phyloP scores from a whole-genome alignment of 2,888 invertebrate species.

The Drosophila quinaria region DNA sequence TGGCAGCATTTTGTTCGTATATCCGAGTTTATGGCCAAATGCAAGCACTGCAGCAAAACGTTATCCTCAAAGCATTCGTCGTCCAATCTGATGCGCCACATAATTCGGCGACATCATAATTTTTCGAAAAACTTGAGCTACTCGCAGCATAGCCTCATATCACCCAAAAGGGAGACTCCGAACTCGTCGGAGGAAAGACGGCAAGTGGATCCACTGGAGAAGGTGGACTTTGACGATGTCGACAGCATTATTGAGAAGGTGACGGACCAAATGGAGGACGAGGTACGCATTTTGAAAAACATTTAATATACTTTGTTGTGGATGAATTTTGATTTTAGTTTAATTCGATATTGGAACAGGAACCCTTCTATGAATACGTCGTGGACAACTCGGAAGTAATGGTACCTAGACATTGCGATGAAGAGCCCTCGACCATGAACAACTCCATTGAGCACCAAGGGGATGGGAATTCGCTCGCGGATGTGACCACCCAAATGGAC shows the following conservation, averaged over 20 bases:
- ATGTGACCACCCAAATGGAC: slow-evolving; percentile 66
- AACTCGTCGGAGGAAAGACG: slow-evolving; percentile 33
- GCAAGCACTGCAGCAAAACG: slow-evolving; percentile 72
- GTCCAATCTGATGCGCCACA: slow-evolving; percentile 73
- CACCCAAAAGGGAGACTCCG: slow-evolving; percentile 60
- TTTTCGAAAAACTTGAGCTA: slow-evolving; percentile 68
- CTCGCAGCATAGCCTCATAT: slow-evolving; percentile 66
- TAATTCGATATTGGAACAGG: slow-evolving; percentile 53
- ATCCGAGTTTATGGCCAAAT: slow-evolving; percentile 72
- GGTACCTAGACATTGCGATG: slow-evolving; percentile 50
- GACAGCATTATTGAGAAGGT: slow-evolving; percentile 73
- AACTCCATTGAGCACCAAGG: slow-evolving; percentile 40
- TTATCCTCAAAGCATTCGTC: slow-evolving; percentile 73
- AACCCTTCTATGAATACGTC: slow-evolving; percentile 71
- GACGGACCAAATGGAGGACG: slow-evolving; percentile 67
- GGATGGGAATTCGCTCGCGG: slow-evolving; percentile 55
- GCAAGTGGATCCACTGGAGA: slow-evolving; percentile 66
- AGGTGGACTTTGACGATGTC: slow-evolving; percentile 74
- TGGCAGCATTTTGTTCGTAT: slow-evolving; percentile 73
- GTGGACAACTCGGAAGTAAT: slow-evolving; percentile 66
- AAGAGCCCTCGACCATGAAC: slow-evolving; percentile 48
- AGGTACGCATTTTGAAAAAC: slow-evolving; percentile 40
- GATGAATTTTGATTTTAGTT: slow-evolving; percentile 42
- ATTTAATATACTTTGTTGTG: background rate
- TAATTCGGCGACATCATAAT: slow-evolving; percentile 69